Percentiles rank a stretch among this genome's conserved stretches.
These are phyloP conservation scores for silkworm (Bombyx mori) DNA, from an alignment of 1,140 invertebrate species.

Conservation along the genomic window ASM3026992v2 NC_085116.1:16248501-16249000, in stretches of 20 bases:
- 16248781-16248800: conserved; percentile 92
- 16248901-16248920: conserved; percentile 89
- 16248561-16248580: no score
- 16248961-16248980: conserved; percentile 97
- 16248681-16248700: conserved; percentile 52
- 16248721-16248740: conserved; percentile 69
- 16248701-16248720: conserved; percentile 68
- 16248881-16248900: conserved; percentile 90
- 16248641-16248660: no score
- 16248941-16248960: conserved; percentile 93
- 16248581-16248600: no score
- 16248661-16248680: no score
- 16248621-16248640: no score
- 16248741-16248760: conserved; percentile 87
- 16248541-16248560: no score
- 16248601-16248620: no score
- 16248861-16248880: conserved; percentile 95
- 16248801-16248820: conserved; percentile 79
- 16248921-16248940: conserved; percentile 95
- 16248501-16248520: no score
- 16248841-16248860: conserved; percentile 88
- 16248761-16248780: conserved; percentile 90
- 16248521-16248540: no score
- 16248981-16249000: conserved; percentile 96
- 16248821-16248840: conserved; percentile 86